Percentiles rank a stretch among this genome's conserved stretches.
Evolutionary conservation across 1,140 invertebrate species (phyloP).

Genomic region (Atta colombica): DNA sequence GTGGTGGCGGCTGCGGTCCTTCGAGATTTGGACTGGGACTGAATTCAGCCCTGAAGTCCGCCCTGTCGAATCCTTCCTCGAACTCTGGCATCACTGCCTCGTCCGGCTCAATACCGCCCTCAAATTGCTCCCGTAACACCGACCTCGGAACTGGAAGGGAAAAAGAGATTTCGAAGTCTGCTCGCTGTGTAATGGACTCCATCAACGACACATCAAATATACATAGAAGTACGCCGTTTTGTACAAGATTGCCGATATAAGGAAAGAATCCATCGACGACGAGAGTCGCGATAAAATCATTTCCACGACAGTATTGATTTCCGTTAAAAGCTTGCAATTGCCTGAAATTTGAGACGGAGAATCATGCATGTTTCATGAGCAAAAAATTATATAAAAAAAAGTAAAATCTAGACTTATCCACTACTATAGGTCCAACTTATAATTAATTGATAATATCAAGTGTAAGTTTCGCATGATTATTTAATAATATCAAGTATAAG

Average conservation of each 20-base stretch:
- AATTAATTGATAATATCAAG: not conserved
- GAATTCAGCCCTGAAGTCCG: constrained; percentile 85
- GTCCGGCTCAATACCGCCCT: constrained; percentile 91
- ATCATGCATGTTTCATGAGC: constrained; percentile 6
- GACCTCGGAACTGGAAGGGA: constrained; percentile 91
- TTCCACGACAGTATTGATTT: constrained; percentile 29
- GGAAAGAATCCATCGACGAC: constrained; percentile 24
- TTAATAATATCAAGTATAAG: too few relatives aligned
- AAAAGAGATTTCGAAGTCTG: constrained; percentile 41
- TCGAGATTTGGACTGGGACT: constrained; percentile 86
- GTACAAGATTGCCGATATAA: constrained; percentile 38
- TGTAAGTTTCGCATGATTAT: not conserved
- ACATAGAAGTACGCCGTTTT: constrained; percentile 29
- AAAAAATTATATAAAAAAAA: not conserved
- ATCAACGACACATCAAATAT: constrained; percentile 59
- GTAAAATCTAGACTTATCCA: not conserved
- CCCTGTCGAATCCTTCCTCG: constrained; percentile 85
- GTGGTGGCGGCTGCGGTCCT: constrained; percentile 83
- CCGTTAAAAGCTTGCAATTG: constrained; percentile 28
- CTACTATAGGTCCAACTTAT: not conserved
- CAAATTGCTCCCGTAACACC: constrained; percentile 93
- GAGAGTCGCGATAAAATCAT: constrained; percentile 42
- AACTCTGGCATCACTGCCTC: constrained; percentile 88
- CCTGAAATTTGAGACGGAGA: constrained; percentile 10
- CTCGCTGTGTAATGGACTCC: constrained; percentile 46